These are phyloP conservation scores for Cabera pusaria DNA, from an alignment of 2,888 invertebrate genomes.

Conservation along the genomic window DNA sequence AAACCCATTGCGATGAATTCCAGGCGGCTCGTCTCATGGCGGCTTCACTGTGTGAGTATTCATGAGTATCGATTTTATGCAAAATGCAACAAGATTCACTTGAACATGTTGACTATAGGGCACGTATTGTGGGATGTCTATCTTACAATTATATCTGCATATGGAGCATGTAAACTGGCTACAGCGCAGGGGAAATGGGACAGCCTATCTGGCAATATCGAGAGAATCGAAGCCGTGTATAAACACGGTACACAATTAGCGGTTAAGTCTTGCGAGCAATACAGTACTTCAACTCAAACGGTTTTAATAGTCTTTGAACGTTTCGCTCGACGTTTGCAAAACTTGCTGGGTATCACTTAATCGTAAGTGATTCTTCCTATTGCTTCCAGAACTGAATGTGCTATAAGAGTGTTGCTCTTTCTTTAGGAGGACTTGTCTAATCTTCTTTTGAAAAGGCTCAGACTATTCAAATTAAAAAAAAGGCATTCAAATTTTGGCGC, in stretches of 20 bases:
- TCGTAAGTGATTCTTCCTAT: no score
- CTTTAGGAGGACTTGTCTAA: no score
- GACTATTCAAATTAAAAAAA: no score
- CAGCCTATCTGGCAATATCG: conserved; percentile 49
- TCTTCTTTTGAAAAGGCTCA: no score
- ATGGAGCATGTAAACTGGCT: conserved; percentile 57
- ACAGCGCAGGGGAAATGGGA: conserved; percentile 49
- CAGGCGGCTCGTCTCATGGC: conserved; percentile 61
- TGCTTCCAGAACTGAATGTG: no score
- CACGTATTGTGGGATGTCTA: conserved; percentile 60
- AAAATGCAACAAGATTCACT: conserved; percentile 83
- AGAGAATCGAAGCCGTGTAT: conserved; percentile 53
- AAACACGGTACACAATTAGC: conserved; percentile 59
- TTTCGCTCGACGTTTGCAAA: no score
- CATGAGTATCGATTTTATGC: conserved; percentile 83
- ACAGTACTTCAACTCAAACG: conserved; percentile 6
- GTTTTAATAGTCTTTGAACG: no score
- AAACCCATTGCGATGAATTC: conserved; percentile 63
- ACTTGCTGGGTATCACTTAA: no score
- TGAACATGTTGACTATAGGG: conserved; percentile 61
- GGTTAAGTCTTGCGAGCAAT: conserved; percentile 48
- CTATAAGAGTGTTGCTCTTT: no score
- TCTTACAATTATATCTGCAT: conserved; percentile 71
- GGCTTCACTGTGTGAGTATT: conserved; percentile 63
- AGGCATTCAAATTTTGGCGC: no score